phyloP scores from a whole-genome alignment of 2,888 invertebrate genomes.

The Brachyptera risi region DNA sequence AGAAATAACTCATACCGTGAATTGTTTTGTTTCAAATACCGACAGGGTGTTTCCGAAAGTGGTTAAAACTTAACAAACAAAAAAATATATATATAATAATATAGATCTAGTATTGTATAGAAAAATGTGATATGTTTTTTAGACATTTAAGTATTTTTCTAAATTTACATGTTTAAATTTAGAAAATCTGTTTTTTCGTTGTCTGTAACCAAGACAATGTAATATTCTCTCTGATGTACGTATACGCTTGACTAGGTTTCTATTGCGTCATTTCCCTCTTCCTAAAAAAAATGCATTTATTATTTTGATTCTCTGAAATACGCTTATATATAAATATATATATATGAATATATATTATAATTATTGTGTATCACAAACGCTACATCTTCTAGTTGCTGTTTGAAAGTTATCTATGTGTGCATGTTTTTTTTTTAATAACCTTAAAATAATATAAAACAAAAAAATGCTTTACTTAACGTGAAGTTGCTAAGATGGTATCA shows the following conservation, averaged over 20 bases:
- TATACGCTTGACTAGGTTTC: constrained; percentile 20
- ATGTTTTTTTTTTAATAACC: neutral
- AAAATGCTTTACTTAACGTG: neutral
- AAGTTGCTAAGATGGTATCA: neutral
- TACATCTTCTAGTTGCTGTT: constrained; percentile 4
- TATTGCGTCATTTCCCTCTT: constrained; percentile 25
- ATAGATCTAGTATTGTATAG: constrained; percentile 22
- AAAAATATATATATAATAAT: neutral
- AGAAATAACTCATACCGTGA: neutral
- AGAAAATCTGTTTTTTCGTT: constrained; percentile 15
- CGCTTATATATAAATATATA: constrained; percentile 28
- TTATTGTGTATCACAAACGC: neutral
- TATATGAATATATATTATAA: neutral
- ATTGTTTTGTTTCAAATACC: neutral
- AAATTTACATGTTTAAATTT: constrained; percentile 24
- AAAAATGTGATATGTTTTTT: constrained; percentile 28
- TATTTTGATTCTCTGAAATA: constrained; percentile 34
- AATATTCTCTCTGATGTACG: neutral
- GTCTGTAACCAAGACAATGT: constrained; percentile 18
- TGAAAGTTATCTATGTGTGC: neutral
- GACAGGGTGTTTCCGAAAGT: constrained; percentile 3
- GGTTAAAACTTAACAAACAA: constrained; percentile 5
- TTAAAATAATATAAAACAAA: neutral
- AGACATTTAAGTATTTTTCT: constrained; percentile 30
- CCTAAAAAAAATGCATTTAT: constrained; percentile 22